phyloP scores from a whole-genome alignment of 92 coral and sea anemone genomes.

The Phenganax stokvisi region DNA sequence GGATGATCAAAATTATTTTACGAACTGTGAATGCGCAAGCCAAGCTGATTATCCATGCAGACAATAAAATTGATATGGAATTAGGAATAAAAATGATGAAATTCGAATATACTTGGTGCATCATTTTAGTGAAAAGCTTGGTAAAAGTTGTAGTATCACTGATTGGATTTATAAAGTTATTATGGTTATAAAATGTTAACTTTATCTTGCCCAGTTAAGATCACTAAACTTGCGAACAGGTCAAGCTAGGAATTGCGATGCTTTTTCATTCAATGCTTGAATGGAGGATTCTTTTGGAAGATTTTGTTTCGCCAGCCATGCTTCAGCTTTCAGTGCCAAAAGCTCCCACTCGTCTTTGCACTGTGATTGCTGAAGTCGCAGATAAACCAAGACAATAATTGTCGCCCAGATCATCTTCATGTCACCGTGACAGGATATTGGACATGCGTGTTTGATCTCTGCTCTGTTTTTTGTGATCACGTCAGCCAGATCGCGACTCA shows the following conservation, averaged over 20 bases:
- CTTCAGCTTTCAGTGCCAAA: constrained; percentile 60
- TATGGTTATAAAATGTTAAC: too few relatives aligned
- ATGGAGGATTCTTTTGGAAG: constrained; percentile 36
- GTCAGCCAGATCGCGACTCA: constrained; percentile 51
- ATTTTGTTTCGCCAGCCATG: constrained; percentile 59
- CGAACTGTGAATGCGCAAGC: too few relatives aligned
- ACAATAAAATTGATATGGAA: too few relatives aligned
- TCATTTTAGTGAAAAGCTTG: too few relatives aligned
- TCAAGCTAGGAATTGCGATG: not conserved
- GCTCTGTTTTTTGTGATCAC: constrained; percentile 44
- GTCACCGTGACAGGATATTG: constrained; percentile 44
- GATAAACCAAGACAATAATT: constrained; percentile 53
- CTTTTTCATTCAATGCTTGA: constrained; percentile 6
- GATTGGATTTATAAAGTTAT: too few relatives aligned
- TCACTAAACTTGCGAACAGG: not conserved
- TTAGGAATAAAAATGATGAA: too few relatives aligned
- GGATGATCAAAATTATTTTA: too few relatives aligned
- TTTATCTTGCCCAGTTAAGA: too few relatives aligned
- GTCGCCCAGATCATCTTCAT: constrained; percentile 69
- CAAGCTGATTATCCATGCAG: too few relatives aligned
- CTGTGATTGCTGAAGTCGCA: constrained; percentile 46
- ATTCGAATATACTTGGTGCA: too few relatives aligned
- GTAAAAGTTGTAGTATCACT: too few relatives aligned
- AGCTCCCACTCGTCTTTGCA: constrained; percentile 77
- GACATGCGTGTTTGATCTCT: constrained; percentile 53